These are phyloP conservation scores for Eristalis tenax DNA, from an alignment of 2,888 invertebrate genomes.

Conservation along the genomic window DNA sequence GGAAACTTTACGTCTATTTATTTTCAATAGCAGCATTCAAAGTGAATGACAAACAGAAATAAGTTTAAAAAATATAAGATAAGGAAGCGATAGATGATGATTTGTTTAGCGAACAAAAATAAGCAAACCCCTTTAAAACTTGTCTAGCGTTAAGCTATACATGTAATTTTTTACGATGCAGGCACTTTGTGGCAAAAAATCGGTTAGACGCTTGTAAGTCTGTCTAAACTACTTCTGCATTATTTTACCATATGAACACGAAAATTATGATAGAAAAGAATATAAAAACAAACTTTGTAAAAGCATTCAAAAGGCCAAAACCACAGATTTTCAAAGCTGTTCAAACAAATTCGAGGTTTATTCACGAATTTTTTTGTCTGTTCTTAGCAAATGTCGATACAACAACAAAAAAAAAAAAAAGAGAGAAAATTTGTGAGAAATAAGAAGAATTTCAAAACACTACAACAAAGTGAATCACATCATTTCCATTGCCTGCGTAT, in stretches of 20 bases:
- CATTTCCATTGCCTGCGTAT: constrained; percentile 48
- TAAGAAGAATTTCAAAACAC: constrained; percentile 35
- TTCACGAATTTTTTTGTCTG: not conserved
- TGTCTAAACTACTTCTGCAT: not conserved
- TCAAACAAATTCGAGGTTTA: constrained; percentile 25
- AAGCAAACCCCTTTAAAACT: not conserved
- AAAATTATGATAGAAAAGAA: constrained; percentile 1
- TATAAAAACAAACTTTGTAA: constrained; percentile 56
- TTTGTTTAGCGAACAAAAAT: not conserved
- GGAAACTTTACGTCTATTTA: not conserved
- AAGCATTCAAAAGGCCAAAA: constrained; percentile 57
- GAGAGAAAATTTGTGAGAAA: constrained; percentile 11
- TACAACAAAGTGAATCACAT: constrained; percentile 55
- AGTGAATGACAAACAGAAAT: not conserved
- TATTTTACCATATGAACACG: not conserved
- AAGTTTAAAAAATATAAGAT: not conserved
- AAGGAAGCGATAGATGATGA: not conserved
- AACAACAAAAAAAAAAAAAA: not conserved
- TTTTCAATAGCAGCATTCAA: not conserved
- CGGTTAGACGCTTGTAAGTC: not conserved
- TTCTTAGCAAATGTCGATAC: not conserved
- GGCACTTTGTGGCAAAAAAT: constrained; percentile 29
- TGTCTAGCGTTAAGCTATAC: not conserved
- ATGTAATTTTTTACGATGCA: constrained; percentile 8
- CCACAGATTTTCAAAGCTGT: constrained; percentile 16